Evolutionary conservation across 1,140 invertebrate genomes (phyloP), one percentile per base, ranked within the genome.

Genomic region (Papilio xuthus): DNA sequence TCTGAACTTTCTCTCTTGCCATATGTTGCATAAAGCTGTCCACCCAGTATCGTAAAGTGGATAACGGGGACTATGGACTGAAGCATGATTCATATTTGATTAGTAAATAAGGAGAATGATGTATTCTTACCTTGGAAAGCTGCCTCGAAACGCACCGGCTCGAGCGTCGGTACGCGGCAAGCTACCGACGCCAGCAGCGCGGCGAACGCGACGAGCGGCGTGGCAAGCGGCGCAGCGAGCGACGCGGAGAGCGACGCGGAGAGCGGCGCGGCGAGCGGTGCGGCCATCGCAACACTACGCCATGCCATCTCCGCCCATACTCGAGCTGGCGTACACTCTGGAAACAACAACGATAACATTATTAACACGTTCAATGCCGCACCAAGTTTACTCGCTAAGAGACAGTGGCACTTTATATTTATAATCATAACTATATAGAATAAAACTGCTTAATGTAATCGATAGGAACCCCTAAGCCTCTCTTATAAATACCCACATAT

Each of bases 221-320:
- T n/a, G n/a, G n/a, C n/a, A n/a, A n/a, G n/a, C n/a, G 88, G 84
- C 82, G 86, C 84, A 77, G 83, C 88, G 77, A 89, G 81, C 28
- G 74, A 80, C 87, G 85, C 86, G 73, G 87, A 84, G 79, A 85
- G 85, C 88, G 81, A 80, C 82, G 81, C 83, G 74, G 81, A 83
- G 87, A 91, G 89, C 77, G 42, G 80, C 88, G 85, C 86, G 71
- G 86, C 85, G 80, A 85, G 85, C 88, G 82, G 81, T 80, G 81
- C 83, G 77, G 81, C 83, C 89, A 91, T 90, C 77, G 44, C 82
- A 60, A 84, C 88, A 88, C 86, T 86, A 86, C 86, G 85, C 84
- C 89, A 91, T 89, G 90, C 89, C 90, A 92, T 92, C 80, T 75
- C 84, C 87, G 86, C 83, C 88, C 91, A 91, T 92, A 78, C 84